Conservation (phyloP, 1,140 invertebrate species). For the Drosophila azteca region DNA sequence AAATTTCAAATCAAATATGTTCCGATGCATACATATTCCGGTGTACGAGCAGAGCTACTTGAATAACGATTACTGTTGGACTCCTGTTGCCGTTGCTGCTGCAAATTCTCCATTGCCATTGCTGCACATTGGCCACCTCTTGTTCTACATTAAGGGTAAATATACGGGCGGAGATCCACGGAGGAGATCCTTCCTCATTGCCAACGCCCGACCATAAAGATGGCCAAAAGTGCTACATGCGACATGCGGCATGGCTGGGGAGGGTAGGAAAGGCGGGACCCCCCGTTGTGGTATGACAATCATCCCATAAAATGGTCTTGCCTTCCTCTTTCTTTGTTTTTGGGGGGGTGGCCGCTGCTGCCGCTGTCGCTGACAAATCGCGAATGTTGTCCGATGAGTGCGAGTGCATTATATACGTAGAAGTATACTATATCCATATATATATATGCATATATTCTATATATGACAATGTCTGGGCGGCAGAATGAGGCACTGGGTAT, state of each 20-base stretch:
- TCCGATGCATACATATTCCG: no score
- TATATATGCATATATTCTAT: constrained; percentile 20
- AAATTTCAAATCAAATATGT: no score
- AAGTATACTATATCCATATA: constrained; percentile 3
- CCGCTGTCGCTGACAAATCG: constrained; percentile 50
- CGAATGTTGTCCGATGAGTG: constrained; percentile 17
- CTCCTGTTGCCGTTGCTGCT: no score
- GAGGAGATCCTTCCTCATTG: constrained; percentile 23
- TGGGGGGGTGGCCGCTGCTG: not conserved
- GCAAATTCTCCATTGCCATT: no score
- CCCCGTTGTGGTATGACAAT: constrained; percentile 35
- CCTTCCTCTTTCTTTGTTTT: constrained; percentile 57
- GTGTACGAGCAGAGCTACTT: no score
- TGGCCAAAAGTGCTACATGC: constrained; percentile 13
- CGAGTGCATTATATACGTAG: constrained; percentile 13
- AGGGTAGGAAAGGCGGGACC: no score
- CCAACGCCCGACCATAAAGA: no score
- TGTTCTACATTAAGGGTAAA: no score
- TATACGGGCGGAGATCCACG: no score
- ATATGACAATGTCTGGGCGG: constrained; percentile 29
- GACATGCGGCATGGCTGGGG: not conserved
- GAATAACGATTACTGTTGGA: no score
- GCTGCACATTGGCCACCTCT: no score
- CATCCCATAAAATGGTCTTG: constrained; percentile 17
- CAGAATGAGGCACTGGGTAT: constrained; percentile 24